A percentile compares a stretch with the other conserved stretches of the same genome.
phyloP scores from a whole-genome alignment of 2,888 invertebrate species.

The Tricholauxania praeusta region DNA sequence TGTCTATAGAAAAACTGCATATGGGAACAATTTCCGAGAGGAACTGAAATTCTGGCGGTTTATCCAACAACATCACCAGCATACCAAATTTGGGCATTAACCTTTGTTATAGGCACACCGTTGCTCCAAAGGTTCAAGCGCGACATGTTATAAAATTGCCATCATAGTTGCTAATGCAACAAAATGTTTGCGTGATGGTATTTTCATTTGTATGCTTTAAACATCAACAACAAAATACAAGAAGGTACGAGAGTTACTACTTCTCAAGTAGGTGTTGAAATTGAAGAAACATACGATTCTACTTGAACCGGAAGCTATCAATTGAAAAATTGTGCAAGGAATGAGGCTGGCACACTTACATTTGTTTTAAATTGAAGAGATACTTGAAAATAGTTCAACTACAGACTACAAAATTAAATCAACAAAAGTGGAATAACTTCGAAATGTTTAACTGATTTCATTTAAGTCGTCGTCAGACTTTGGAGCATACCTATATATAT shows the following conservation, averaged over 20 bases:
- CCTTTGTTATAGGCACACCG: neutral
- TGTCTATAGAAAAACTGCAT: too few species aligned
- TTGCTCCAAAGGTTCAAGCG: constrained; percentile 1
- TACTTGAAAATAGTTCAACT: neutral
- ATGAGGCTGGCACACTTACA: constrained; percentile 14
- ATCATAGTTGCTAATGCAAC: neutral
- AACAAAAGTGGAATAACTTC: too few species aligned
- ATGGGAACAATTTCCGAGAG: too few species aligned
- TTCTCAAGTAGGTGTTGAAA: neutral
- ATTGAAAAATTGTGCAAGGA: constrained; percentile 16
- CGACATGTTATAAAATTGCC: neutral
- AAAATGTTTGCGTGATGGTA: constrained; percentile 24
- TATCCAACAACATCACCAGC: too few species aligned
- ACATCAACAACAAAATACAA: neutral
- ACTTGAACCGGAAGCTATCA: constrained; percentile 5
- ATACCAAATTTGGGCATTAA: too few species aligned
- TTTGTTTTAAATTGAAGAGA: constrained; percentile 9
- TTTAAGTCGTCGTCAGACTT: too few species aligned
- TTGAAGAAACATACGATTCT: too few species aligned
- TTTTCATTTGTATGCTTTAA: constrained; percentile 5
- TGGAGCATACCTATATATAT: too few species aligned
- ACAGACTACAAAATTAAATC: too few species aligned
- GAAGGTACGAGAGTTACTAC: neutral
- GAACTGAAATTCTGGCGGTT: too few species aligned
- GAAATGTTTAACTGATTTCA: too few species aligned